Evolutionary conservation across 2,797 vertebrate genomes (phyloP), one percentile per base, ranked within the genome.

Genomic region (Ficedula albicollis): DNA sequence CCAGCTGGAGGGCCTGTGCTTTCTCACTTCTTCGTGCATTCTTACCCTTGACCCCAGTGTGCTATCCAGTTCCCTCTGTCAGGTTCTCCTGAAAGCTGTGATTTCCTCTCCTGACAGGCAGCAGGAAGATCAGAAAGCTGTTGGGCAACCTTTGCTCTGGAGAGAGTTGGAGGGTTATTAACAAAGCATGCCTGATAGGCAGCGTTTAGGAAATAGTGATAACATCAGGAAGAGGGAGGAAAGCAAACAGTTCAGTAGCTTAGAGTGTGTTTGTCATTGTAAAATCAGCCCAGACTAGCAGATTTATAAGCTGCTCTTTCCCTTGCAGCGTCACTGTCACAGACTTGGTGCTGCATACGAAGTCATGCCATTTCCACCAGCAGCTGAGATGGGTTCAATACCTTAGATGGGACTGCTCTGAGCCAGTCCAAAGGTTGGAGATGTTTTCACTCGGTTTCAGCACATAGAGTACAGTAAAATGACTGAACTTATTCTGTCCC

Each of bases 61-160:
- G 97, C 96, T 97, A 97, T 97, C 95, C 97, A 97, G 97, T 97
- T 97, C 97, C 97, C 94, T 93, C 73, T 64, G 83, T 98, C 96
- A 96, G 90, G 76, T 91, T 95, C 93, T 95, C 92, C 94, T 91
- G 94, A 97, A 97, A 97, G 94, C 87, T 97, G 97, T 76, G 94
- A 98, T 97, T 98, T 98, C 98, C 98, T 98, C 92, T 97, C 94
- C 93, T 97, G 98, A 98, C 98, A 98, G 95, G 95, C 92, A 59
- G 94, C 98, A 98, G 98, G 98, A 98, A 98, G 95, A 97, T 93
- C 96, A 97, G 98, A 98, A 98, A 97, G 97, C 98, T 98, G 98
- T 94, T 96, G 86, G 89, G 93, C 97, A 97, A 98, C 98, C 98
- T 98, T 98, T 98, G 98, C 97, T 97, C 98, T 80, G 79, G 69